Evolutionary conservation across 2,797 vertebrate genomes (phyloP).

Genomic region (Cryptoprocta ferox): DNA sequence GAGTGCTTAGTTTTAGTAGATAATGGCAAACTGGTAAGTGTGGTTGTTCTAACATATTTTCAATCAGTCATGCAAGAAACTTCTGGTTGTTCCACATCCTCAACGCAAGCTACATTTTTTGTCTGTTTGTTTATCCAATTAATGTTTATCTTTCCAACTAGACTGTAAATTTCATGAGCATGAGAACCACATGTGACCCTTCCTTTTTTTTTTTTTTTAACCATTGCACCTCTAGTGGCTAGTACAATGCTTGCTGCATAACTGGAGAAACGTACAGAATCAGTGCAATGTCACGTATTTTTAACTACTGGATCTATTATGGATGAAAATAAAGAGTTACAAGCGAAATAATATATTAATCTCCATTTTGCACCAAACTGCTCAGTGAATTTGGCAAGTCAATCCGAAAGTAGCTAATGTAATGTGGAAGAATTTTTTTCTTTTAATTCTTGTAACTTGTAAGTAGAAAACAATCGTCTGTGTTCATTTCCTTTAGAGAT

Average conservation of each 20-base stretch:
- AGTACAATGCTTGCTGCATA: background rate
- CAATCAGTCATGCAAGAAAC: background rate
- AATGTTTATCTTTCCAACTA: background rate
- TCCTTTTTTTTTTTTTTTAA: background rate
- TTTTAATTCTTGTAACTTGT: background rate
- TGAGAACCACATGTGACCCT: no score
- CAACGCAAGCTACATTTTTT: background rate
- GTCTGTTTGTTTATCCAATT: background rate
- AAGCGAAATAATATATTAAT: slow-evolving; percentile 9
- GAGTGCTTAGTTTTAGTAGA: background rate
- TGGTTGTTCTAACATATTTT: background rate
- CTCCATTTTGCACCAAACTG: background rate
- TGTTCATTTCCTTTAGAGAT: background rate
- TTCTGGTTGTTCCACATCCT: background rate
- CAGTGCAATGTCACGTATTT: background rate
- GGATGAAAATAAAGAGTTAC: slow-evolving; percentile 31
- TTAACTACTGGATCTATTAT: background rate
- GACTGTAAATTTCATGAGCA: background rate
- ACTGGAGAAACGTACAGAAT: background rate
- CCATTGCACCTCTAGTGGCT: background rate
- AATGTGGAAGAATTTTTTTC: background rate
- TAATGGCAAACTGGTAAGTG: background rate
- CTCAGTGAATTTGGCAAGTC: background rate
- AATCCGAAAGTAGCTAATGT: background rate
- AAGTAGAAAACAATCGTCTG: background rate